A percentile compares a stretch with the other conserved stretches of the same genome.
Evolutionary conservation across 1,140 invertebrate genomes (phyloP).

Genomic region (Eriocheir sinensis): DNA sequence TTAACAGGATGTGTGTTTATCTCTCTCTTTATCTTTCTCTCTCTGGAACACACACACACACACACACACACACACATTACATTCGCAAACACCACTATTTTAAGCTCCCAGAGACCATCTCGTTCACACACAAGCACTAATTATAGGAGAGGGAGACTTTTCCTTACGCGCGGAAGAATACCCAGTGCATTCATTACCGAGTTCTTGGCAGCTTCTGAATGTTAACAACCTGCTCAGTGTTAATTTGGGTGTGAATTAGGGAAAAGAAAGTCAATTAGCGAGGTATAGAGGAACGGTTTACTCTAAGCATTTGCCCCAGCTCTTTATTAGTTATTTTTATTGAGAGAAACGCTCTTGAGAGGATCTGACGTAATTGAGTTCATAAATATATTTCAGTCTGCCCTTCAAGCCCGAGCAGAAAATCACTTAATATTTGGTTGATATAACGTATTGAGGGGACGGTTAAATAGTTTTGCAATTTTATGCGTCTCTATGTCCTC

Average conservation of each 20-base stretch:
- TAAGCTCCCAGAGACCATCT: neutral
- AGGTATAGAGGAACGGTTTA: neutral
- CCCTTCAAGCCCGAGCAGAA: too few species aligned
- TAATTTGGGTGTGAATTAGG: neutral
- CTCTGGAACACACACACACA: neutral
- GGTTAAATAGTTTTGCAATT: too few species aligned
- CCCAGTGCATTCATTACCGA: neutral
- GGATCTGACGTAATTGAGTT: neutral
- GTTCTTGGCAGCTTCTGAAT: neutral
- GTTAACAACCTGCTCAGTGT: neutral
- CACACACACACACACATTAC: neutral
- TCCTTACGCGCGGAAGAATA: neutral
- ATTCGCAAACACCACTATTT: neutral
- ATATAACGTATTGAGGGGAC: too few species aligned
- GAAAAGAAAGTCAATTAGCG: neutral
- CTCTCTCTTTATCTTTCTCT: constrained; percentile 1
- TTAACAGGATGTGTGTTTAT: neutral
- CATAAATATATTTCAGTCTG: neutral
- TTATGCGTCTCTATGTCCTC: too few species aligned
- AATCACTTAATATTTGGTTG: too few species aligned
- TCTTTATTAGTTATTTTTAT: neutral
- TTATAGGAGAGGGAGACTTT: neutral
- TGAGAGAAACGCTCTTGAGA: neutral
- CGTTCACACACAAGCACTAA: neutral
- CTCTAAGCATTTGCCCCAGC: neutral